Base-by-base conservation (phyloP, 2,888 invertebrate genomes). In the Spatulosminthurus flaviceps region DNA sequence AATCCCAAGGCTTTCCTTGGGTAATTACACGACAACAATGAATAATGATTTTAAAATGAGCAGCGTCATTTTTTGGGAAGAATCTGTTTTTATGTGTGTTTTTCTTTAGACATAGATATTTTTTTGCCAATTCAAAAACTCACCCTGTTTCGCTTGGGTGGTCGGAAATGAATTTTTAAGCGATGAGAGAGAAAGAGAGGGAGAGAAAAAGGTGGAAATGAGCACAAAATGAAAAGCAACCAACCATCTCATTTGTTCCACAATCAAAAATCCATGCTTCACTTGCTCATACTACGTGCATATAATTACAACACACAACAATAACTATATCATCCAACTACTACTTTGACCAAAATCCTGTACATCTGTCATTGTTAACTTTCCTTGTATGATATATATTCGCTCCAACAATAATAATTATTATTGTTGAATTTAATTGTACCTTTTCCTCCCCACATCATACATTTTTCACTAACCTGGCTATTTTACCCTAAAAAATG, bases 11-110 rank as follows among this genome's bases (percentile, higher is more conserved):
- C 16, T 51, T 51, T 51, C 51, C n/a, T 51, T 51, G 51, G 51
- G 16, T 51, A 51, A 51, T 51, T 51, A 16, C 19, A 51, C 51
- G 51, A 61, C 29, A 26, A 66, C 34, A 43, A 78, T 81, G 77
- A 81, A 76, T 81, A 81, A 81, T 81, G 78, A 69, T 66, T 66
- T 77, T 79, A 74, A 81, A 81, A 79, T 74, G 75, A 79, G 81
- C 78, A 81, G n/a, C 77, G 81, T 81, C 79, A 81, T 81, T 81
- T 81, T 77, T 67, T 34, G 51, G 77, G n/a, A 9, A 2, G 51
- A n/a, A 19, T 51, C 51, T 66, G 28, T 71, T 71, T 34, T 26
- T 73, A 60, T 29, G 60, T 77, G 34, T 72, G 28, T 69, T 29
- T 69, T 29, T 16, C 34, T 26, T 16, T 67, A 28, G 67, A 22